Base-by-base conservation (phyloP, 2,113 vertebrate genomes). In the Xyrauchen texanus region DNA sequence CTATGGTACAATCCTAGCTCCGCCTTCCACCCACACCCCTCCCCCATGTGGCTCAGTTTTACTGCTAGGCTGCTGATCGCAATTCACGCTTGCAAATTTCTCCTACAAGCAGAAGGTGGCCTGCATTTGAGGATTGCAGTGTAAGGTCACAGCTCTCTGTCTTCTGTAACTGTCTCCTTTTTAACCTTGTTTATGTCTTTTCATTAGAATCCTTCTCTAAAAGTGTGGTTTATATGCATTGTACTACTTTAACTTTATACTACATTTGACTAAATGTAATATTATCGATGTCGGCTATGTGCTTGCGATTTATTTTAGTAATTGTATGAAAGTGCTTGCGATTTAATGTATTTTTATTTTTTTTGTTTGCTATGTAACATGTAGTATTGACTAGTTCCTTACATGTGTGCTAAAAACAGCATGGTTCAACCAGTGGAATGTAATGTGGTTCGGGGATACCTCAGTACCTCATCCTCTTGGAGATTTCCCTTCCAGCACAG, bases 101-200 rank as follows among this genome's bases (percentile, higher is more conserved):
- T n/a, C 57, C 42, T 69, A 8, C 45, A 45, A 70, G 21, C 16
- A 55, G 57, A 42, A 52, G 67, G 61, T 45, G 67, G 46, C 57
- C 53, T 81, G 34, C n/a, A 57, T 81, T 69, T 76, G 42, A 63
- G 46, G 66, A 76, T 7, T 16, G 34, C 8, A 4, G 8, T 55
- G n/a, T 64, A 57, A 57, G 66, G 15, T 70, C 49, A 34, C 3
- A 46, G 21, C 4, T 62, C 44, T 55, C n/a, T 13, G 4, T 66
- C 4, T 8, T 15, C 6, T 34, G 21, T 34, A 34, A 34, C 6
- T 46, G 34, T 44, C 46, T 7, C 47, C 62, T 60, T 58, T 44
- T n/a, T 58, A 5, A 4, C 12, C 10, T 1, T 15, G n/a, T 55
- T 0, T 6, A 6, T 57, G 42, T 34, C 21, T 71, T 15, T 9